These are phyloP conservation scores for Drosophila funebris DNA, from an alignment of 1,140 invertebrate genomes.

Conservation along the genomic window DNA sequence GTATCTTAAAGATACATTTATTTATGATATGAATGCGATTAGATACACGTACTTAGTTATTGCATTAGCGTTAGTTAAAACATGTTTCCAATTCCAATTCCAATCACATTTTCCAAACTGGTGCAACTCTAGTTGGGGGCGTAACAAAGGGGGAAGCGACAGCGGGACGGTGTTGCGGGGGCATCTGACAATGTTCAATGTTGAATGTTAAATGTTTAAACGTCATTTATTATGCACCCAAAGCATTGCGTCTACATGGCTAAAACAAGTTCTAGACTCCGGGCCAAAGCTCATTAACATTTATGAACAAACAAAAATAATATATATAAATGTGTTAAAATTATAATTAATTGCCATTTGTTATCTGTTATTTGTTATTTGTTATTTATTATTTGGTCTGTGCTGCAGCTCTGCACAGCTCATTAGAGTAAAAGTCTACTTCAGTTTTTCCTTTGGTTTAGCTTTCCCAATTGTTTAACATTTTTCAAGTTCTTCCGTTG, in stretches of 20 bases:
- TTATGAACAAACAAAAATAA: background rate
- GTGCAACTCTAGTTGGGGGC: slow-evolving; percentile 31
- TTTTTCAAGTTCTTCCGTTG: slow-evolving; percentile 60
- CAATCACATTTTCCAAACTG: slow-evolving; percentile 12
- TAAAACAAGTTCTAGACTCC: slow-evolving; percentile 37
- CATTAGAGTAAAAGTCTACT: slow-evolving; percentile 37
- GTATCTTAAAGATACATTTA: slow-evolving; percentile 44
- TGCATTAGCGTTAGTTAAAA: slow-evolving; percentile 32
- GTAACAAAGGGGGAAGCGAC: background rate
- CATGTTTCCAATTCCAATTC: slow-evolving; percentile 32
- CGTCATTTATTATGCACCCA: slow-evolving; percentile 35
- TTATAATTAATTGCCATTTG: slow-evolving; percentile 66
- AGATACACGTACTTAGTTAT: slow-evolving; percentile 35
- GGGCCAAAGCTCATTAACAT: slow-evolving; percentile 29
- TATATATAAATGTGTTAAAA: slow-evolving; percentile 35
- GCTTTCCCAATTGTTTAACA: slow-evolving; percentile 10
- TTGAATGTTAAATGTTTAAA: slow-evolving; percentile 2
- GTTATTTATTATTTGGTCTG: background rate
- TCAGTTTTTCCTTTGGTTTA: background rate
- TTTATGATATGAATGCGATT: slow-evolving; percentile 29
- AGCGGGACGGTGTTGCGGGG: no score
- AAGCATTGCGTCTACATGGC: background rate
- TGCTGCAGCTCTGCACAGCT: background rate
- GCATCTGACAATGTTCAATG: slow-evolving; percentile 7
- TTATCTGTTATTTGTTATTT: slow-evolving; percentile 1